A percentile compares a stretch with the other conserved stretches of the same genome.
Conservation (phyloP, 2,113 vertebrate species). For the Sander vitreus region DNA sequence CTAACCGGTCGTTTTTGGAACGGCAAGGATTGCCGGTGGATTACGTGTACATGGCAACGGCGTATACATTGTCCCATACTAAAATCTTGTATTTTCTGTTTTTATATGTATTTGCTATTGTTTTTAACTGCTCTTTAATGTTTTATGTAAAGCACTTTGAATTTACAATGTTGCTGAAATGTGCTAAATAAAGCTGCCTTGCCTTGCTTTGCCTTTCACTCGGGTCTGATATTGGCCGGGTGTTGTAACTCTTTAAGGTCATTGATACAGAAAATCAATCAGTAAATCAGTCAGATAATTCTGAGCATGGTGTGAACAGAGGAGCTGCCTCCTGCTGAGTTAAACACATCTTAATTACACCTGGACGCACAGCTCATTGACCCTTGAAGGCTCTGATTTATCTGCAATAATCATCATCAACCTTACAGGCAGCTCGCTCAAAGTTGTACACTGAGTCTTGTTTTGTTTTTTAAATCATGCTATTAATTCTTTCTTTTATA, state of each 20-base stretch:
- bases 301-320: conserved; percentile 11
- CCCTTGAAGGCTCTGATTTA: background rate
- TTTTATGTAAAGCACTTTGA: too few relatives aligned
- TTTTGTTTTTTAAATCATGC: background rate
- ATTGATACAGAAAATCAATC: conserved; percentile 15
- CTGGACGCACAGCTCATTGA: conserved; percentile 29
- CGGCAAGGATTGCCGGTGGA: too few relatives aligned
- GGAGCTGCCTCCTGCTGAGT: conserved; percentile 23
- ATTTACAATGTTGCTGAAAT: too few relatives aligned
- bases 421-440: background rate
- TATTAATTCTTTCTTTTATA: too few relatives aligned
- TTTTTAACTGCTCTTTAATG: too few relatives aligned
- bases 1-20: too few relatives aligned
- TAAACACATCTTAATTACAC: conserved; percentile 41
- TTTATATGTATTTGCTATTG: too few relatives aligned
- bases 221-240: background rate
- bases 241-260: conserved; percentile 16
- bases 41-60: too few relatives aligned
- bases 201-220: background rate
- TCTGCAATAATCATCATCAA: conserved; percentile 19
- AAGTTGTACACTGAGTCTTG: background rate
- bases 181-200: too few relatives aligned
- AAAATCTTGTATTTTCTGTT: too few relatives aligned
- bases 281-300: conserved; percentile 18
- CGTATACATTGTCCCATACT: too few relatives aligned